phyloP scores from a whole-genome alignment of 1,140 invertebrate genomes.

The Diplogasteroides magnus region DNA sequence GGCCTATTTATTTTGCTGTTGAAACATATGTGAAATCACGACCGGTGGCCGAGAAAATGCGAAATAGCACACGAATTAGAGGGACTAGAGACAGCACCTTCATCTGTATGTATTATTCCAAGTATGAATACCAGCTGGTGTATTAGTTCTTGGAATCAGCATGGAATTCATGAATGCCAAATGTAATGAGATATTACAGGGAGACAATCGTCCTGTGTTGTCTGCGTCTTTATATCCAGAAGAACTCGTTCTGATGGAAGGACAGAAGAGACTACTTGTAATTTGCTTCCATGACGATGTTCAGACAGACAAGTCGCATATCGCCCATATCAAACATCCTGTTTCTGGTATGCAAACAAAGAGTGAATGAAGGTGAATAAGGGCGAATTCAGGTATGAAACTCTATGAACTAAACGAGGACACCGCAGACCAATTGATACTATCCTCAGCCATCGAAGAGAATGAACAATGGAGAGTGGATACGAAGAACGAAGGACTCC shows the following conservation, averaged over 20 bases:
- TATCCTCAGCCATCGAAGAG: background rate
- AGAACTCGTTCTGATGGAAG: background rate
- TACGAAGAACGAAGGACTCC: background rate
- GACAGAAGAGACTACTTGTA: background rate
- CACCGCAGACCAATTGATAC: background rate
- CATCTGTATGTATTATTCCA: too few species aligned
- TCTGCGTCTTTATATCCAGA: background rate
- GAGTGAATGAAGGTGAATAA: background rate
- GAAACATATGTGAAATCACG: too few species aligned
- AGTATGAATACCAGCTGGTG: too few species aligned
- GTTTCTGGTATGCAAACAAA: slow-evolving; percentile 3
- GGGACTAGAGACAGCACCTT: too few species aligned
- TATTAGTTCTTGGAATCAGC: too few species aligned
- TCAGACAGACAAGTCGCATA: background rate
- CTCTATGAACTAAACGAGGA: background rate
- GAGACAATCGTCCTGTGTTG: background rate
- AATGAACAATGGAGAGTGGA: background rate
- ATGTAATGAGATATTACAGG: background rate
- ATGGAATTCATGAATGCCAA: too few species aligned
- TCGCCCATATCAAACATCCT: slow-evolving; percentile 17
- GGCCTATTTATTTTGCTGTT: too few species aligned
- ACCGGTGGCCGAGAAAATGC: too few species aligned
- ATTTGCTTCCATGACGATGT: background rate
- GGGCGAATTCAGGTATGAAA: background rate
- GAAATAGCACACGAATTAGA: too few species aligned